Percentiles rank a stretch among this genome's conserved stretches.
Conservation (phyloP, 1,140 invertebrate species). For the Bombus confusus region DNA sequence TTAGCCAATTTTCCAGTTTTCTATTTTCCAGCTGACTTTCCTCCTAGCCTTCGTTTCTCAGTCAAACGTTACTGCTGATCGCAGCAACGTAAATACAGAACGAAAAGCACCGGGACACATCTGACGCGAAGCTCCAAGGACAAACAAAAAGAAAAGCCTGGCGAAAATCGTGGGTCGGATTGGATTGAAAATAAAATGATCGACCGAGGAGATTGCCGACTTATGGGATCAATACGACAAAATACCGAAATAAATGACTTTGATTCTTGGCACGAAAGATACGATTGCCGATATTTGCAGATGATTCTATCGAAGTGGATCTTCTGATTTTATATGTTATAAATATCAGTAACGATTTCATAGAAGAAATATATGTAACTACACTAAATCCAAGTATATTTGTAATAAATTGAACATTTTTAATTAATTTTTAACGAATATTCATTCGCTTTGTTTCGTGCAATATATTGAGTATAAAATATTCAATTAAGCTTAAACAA, state of each 20-base stretch:
- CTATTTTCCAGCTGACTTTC: constrained; percentile 36
- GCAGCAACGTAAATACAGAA: constrained; percentile 65
- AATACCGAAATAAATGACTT: background rate
- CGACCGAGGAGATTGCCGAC: background rate
- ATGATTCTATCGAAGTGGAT: background rate
- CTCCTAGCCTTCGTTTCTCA: constrained; percentile 23
- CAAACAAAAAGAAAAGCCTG: background rate
- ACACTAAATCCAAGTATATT: no score
- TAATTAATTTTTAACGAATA: background rate
- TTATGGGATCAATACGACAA: background rate
- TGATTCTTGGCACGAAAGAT: background rate
- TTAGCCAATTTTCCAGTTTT: constrained; percentile 48
- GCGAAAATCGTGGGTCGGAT: background rate
- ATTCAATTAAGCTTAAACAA: background rate
- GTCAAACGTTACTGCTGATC: constrained; percentile 41
- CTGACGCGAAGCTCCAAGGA: constrained; percentile 53
- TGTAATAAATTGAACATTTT: background rate
- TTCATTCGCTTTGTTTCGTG: background rate
- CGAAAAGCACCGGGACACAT: constrained; percentile 66
- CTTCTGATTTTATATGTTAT: background rate
- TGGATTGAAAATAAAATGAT: constrained; percentile 16
- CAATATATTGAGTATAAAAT: background rate
- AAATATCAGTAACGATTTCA: background rate
- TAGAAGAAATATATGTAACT: background rate
- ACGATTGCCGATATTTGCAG: background rate